A percentile compares a stretch with the other conserved stretches of the same genome.
These are phyloP conservation scores for Bergia sp. DNA, from an alignment of 92 coral and sea anemone genomes.

Conservation along the genomic window DNA sequence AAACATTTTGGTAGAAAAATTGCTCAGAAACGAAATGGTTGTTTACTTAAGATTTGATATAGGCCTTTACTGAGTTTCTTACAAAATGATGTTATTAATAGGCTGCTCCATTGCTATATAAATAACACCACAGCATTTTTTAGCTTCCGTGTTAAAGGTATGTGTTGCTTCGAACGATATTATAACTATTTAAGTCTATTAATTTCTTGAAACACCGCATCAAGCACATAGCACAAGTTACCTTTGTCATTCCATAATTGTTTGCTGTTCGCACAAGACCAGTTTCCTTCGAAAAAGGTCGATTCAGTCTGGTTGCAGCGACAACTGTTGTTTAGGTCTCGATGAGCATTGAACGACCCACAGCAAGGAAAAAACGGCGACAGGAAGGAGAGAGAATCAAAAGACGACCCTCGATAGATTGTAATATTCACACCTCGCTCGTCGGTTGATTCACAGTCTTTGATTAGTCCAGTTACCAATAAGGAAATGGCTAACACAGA, in stretches of 20 bases:
- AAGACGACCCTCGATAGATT: background rate
- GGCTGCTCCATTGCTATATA: background rate
- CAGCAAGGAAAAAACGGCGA: slow-evolving; percentile 1
- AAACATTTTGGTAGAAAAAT: background rate
- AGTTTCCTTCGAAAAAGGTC: slow-evolving; percentile 14
- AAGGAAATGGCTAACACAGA: background rate
- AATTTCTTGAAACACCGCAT: background rate
- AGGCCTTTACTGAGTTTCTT: no score
- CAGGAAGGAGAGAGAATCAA: background rate
- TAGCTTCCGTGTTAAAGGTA: background rate
- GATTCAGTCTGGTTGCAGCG: background rate
- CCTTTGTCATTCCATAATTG: background rate
- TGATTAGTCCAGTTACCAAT: background rate
- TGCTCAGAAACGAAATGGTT: background rate
- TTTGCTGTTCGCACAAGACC: slow-evolving; percentile 21
- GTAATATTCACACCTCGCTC: background rate
- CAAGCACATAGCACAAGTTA: background rate
- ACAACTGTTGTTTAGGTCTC: background rate
- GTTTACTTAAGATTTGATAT: no score
- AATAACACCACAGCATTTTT: background rate
- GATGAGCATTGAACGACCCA: background rate
- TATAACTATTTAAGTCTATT: no score
- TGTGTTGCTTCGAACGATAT: background rate
- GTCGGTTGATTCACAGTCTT: background rate
- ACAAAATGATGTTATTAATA: background rate